Evolutionary conservation across 2,797 vertebrate genomes (phyloP).

Genomic region (Perdix hodgsoniae): DNA sequence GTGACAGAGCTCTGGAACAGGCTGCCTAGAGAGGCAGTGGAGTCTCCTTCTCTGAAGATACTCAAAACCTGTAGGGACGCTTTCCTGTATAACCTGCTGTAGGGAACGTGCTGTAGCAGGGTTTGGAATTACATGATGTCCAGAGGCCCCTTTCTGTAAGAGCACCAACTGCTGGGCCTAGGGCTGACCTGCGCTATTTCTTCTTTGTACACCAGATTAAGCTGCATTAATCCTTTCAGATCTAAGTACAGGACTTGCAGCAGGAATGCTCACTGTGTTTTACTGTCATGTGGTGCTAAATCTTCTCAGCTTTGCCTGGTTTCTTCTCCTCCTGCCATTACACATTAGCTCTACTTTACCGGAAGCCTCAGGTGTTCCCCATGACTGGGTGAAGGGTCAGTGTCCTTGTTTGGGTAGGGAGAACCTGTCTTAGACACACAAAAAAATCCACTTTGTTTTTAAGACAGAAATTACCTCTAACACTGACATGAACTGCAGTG

Average conservation of each 20-base stretch:
- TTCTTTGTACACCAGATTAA: neutral
- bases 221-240: neutral
- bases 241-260: neutral
- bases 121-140: no score
- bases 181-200: neutral
- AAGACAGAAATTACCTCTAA: no score
- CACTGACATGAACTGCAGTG: no score
- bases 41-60: no score
- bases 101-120: no score
- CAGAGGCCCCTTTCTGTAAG: no score
- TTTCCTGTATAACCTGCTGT: no score
- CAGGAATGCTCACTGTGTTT: fast-evolving
- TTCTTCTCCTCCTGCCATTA: neutral
- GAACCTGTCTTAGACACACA: neutral
- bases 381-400: neutral
- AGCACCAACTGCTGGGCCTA: neutral
- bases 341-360: neutral
- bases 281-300: neutral
- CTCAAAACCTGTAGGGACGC: no score
- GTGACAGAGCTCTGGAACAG: no score
- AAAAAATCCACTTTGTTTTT: neutral
- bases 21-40: no score
- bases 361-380: neutral
- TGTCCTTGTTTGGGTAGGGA: neutral
- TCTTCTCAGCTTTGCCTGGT: neutral